Conservation (phyloP, 2,797 vertebrate species). For the Hydrocynus forskahlii region DNA sequence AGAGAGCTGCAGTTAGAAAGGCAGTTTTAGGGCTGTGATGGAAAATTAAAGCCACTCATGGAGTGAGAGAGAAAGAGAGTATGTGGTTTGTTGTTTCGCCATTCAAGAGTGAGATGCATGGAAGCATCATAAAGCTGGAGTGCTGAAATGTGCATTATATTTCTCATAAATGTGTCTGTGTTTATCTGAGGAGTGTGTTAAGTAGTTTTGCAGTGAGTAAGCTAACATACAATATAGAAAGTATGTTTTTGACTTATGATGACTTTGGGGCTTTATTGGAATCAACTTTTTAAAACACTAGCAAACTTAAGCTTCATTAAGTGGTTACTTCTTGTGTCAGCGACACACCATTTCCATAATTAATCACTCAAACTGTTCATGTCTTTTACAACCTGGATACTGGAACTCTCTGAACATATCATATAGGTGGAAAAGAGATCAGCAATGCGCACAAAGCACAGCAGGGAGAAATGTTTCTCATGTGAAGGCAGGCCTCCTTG, state of each 20-base stretch:
- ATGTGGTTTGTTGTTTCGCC: not conserved
- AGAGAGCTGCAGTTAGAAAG: not conserved
- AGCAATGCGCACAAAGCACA: slow-evolving; percentile 14
- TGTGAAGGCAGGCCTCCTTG: slow-evolving; percentile 41
- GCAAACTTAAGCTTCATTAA: too few species aligned
- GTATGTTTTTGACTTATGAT: not conserved
- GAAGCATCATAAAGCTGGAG: not conserved
- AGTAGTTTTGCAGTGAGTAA: too few species aligned
- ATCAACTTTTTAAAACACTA: not conserved
- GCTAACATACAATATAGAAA: not conserved
- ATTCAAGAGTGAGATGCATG: not conserved
- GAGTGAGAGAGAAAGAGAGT: not conserved
- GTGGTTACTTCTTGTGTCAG: not conserved
- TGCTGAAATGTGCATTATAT: not conserved
- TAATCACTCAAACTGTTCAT: slow-evolving; percentile 3
- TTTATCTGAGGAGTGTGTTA: too few species aligned
- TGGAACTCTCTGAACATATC: too few species aligned
- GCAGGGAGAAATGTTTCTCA: slow-evolving; percentile 30
- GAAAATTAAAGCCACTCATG: not conserved
- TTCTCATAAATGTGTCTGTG: not conserved
- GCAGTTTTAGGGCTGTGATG: not conserved
- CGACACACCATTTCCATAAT: slow-evolving; percentile 15
- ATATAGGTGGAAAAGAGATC: too few species aligned
- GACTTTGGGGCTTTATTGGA: not conserved
- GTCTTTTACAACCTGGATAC: too few species aligned